Evolutionary conservation across 2,797 vertebrate genomes (phyloP).

Genomic region (Spea hammondii): DNA sequence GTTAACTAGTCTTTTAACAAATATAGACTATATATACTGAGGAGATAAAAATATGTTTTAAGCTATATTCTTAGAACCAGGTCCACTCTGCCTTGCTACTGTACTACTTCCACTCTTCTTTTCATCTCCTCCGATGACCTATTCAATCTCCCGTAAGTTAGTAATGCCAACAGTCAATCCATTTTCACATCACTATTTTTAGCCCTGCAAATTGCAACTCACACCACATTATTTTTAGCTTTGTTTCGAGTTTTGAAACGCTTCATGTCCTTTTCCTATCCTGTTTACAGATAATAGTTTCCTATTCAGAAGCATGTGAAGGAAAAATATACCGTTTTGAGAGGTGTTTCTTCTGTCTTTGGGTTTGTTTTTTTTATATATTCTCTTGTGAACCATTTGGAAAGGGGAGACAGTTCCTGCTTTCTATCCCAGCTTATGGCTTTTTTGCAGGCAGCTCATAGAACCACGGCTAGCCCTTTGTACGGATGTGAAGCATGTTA

Average conservation of each 20-base stretch:
- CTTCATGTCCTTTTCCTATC: constrained; percentile 37
- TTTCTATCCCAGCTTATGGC: constrained; percentile 18
- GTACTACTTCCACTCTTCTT: no score
- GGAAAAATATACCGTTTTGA: constrained; percentile 8
- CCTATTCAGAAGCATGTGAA: constrained; percentile 21
- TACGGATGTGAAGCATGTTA: constrained; percentile 42
- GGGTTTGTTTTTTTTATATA: neutral
- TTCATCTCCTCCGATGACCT: neutral
- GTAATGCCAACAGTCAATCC: constrained; percentile 26
- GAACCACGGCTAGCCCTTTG: constrained; percentile 23
- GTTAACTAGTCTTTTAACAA: neutral
- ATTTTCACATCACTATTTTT: constrained; percentile 35
- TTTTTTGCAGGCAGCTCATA: constrained; percentile 20
- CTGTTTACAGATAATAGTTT: constrained; percentile 43
- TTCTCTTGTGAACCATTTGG: constrained; percentile 17
- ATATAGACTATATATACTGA: neutral
- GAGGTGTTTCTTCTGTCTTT: no score
- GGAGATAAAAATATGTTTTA: neutral
- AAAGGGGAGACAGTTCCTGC: constrained; percentile 8
- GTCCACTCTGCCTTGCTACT: no score
- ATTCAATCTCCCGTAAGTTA: constrained; percentile 22
- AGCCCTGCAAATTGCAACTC: constrained; percentile 13
- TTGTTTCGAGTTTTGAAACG: constrained; percentile 31
- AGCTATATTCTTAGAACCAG: neutral
- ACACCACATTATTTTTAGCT: constrained; percentile 33